Conservation (phyloP, 2,888 invertebrate species). For the Coenonympha arcania region DNA sequence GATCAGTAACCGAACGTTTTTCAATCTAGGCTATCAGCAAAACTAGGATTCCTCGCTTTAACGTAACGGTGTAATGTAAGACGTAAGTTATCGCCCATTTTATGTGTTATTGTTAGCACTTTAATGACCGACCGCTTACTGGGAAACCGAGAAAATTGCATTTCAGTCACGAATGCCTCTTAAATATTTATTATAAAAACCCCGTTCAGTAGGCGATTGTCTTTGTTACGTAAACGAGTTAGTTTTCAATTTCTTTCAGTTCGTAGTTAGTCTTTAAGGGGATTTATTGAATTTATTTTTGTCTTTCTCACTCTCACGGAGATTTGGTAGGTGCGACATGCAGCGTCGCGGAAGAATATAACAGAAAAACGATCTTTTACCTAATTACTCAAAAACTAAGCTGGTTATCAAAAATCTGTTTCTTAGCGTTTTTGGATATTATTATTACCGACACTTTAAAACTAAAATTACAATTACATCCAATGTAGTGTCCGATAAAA, state of each 20-base stretch:
- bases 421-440: too few relatives aligned
- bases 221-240: constrained; percentile 12
- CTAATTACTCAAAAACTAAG: too few relatives aligned
- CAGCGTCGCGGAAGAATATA: too few relatives aligned
- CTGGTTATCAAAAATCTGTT: too few relatives aligned
- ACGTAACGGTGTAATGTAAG: constrained; percentile 23
- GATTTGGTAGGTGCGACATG: too few relatives aligned
- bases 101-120: constrained; percentile 62
- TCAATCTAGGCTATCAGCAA: constrained; percentile 60
- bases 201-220: constrained; percentile 6
- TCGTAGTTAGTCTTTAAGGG: too few relatives aligned
- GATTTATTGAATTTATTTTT: too few relatives aligned
- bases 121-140: constrained; percentile 40
- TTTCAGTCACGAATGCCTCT: constrained; percentile 35
- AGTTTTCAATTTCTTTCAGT: constrained; percentile 8
- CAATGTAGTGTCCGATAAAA: too few relatives aligned
- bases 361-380: too few relatives aligned
- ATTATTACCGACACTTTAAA: too few relatives aligned
- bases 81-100: constrained; percentile 34
- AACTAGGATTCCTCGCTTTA: constrained; percentile 41
- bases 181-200: constrained; percentile 19
- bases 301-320: too few relatives aligned
- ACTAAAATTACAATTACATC: too few relatives aligned
- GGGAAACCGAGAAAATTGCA: constrained; percentile 15
- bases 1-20: constrained; percentile 6